Base-by-base conservation (phyloP, 1,140 invertebrate species). In the Apis dorsata region DNA sequence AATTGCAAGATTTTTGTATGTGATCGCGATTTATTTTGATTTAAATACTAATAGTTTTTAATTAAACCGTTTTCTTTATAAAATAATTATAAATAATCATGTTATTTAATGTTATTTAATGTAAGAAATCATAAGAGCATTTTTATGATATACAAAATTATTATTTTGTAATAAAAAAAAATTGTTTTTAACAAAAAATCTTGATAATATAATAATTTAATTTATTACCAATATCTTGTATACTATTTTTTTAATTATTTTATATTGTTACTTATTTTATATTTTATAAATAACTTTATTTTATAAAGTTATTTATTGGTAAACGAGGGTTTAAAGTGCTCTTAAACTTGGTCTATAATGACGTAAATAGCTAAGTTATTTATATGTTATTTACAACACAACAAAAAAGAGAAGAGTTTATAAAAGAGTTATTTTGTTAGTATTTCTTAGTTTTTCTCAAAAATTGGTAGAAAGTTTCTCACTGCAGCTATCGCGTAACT, bases 301-400 rank as follows among this genome's bases (percentile, higher is more conserved):
- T 13, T 51, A 24, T 8, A 69, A 69, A 15, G 13, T 0, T 17
- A 70, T 2, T 24, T 15, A 15, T 2, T 7, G 49, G 8, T 70
- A 70, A 70, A 53, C 49, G 24, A 24, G n/a, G n/a, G 12, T 51
- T 51, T 44, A 69, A 69, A 17, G 21, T n/a, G 34, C 11, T 68
- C 44, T 51, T 12, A 69, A 69, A 69, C n/a, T 55, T 55, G 11
- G 10, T 15, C 24, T 72, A 4, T 1, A 44, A 53, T 0, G 9
- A 44, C 55, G 44, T 72, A 79, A 79, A 79, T 71, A 79, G 17
- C 68, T 44, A 8, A 13, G 44, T 53, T 79, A 79, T 79, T 79
- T 79, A 71, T 79, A 79, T 49, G 78, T 79, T 79, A 79, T 79
- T 79, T 79, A 72, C 62, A 65, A 53, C 28, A 49, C 68, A 53